Conservation (phyloP, 2,797 vertebrate species). For the Crenichthys baileyi region DNA sequence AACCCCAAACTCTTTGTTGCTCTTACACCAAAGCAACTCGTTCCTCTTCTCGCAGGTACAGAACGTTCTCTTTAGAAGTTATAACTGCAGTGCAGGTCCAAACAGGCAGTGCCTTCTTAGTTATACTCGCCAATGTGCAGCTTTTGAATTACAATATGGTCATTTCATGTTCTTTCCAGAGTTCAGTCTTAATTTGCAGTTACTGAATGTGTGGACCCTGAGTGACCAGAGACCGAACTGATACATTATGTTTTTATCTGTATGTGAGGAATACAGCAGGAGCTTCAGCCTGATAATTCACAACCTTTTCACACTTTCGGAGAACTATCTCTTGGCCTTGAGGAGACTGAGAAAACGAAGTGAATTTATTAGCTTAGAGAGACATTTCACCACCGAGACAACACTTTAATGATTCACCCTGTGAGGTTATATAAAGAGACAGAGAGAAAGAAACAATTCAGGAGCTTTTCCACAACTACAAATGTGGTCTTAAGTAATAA, state of each 20-base stretch:
- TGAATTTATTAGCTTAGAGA: constrained; percentile 7
- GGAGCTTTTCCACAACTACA: constrained; percentile 8
- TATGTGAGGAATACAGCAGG: background rate
- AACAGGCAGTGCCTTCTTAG: background rate
- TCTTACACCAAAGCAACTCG: background rate
- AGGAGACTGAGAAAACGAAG: background rate
- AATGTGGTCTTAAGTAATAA: constrained; percentile 17
- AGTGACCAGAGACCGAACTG: background rate
- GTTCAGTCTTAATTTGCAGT: background rate
- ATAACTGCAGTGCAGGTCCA: background rate
- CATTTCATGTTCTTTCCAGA: background rate
- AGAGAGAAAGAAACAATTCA: background rate
- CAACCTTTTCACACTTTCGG: constrained; percentile 35
- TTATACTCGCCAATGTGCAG: background rate
- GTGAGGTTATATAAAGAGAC: constrained; percentile 31
- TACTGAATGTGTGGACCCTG: background rate
- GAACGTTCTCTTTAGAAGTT: background rate
- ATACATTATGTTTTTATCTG: background rate
- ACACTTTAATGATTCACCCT: constrained; percentile 38
- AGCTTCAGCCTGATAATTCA: constrained; percentile 20
- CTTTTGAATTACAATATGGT: background rate
- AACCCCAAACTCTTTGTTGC: background rate
- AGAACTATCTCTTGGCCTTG: constrained; percentile 18
- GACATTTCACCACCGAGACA: constrained; percentile 12
- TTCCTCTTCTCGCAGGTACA: background rate